These are phyloP conservation scores for Panulirus ornatus DNA, from an alignment of 1,140 invertebrate genomes.

Conservation along the genomic window DNA sequence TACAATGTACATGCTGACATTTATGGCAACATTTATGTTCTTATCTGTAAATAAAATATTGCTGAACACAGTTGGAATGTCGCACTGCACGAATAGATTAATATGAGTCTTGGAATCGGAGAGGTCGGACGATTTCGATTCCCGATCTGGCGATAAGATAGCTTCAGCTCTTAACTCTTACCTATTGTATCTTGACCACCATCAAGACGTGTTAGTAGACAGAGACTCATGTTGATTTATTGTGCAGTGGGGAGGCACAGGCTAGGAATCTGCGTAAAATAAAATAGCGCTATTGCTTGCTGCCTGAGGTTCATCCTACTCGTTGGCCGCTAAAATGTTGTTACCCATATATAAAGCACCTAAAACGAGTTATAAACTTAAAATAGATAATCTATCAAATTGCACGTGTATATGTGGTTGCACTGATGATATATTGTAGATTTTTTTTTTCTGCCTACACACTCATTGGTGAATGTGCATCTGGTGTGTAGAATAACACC, in stretches of 20 bases:
- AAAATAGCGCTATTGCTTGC: background rate
- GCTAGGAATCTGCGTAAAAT: background rate
- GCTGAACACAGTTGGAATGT: constrained; percentile 13
- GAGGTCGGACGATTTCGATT: background rate
- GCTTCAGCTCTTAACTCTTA: too few species aligned
- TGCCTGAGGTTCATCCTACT: background rate
- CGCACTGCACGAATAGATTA: constrained; percentile 11
- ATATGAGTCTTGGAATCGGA: background rate
- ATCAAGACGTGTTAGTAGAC: background rate
- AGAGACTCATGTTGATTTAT: background rate
- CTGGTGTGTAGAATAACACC: too few species aligned
- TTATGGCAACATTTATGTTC: too few species aligned
- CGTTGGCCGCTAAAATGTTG: background rate
- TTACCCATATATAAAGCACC: background rate
- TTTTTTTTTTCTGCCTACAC: too few species aligned
- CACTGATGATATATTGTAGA: too few species aligned
- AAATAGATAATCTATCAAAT: too few species aligned
- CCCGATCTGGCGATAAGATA: background rate
- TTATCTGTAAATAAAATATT: too few species aligned
- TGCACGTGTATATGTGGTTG: too few species aligned
- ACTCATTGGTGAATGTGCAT: too few species aligned
- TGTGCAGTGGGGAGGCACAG: background rate
- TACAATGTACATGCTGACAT: too few species aligned
- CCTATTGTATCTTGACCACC: too few species aligned
- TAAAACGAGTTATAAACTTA: background rate